Conservation (phyloP, 2,888 invertebrate species). For the Dichetophora obliterata region DNA sequence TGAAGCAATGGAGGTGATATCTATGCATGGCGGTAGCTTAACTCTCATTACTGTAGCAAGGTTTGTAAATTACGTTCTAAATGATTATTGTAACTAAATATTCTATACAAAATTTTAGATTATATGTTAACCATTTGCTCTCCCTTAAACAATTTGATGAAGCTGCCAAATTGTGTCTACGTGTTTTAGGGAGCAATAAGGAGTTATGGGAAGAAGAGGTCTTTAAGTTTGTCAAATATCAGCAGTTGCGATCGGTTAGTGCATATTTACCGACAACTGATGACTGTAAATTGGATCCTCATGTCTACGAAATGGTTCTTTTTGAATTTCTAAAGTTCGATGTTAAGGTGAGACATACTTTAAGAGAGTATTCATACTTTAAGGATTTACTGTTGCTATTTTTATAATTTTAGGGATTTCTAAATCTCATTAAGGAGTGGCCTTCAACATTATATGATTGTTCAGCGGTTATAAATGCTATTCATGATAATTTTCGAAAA, state of each 20-base stretch:
- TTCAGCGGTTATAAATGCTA: conserved; percentile 86
- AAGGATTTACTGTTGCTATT: background rate
- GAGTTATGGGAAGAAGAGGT: conserved; percentile 92
- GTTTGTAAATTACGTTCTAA: conserved; percentile 49
- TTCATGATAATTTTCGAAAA: conserved; percentile 84
- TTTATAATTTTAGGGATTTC: conserved; percentile 76
- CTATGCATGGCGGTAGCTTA: conserved; percentile 74
- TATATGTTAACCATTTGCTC: conserved; percentile 87
- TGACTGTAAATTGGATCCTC: conserved; percentile 81
- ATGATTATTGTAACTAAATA: background rate
- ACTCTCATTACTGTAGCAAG: conserved; percentile 63
- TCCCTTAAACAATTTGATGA: conserved; percentile 79
- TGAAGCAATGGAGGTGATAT: conserved; percentile 87
- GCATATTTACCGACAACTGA: conserved; percentile 82
- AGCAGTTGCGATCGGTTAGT: conserved; percentile 84
- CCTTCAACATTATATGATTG: conserved; percentile 86
- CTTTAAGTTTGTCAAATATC: conserved; percentile 87
- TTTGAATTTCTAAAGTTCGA: conserved; percentile 91
- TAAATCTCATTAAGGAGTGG: conserved; percentile 90
- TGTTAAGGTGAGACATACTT: conserved; percentile 68
- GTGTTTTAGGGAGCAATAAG: conserved; percentile 86
- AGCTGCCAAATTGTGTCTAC: conserved; percentile 88
- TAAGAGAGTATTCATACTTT: background rate
- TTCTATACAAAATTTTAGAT: conserved; percentile 57
- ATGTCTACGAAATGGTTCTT: conserved; percentile 94